Percentiles rank a stretch among this genome's conserved stretches.
These are phyloP conservation scores for Syritta pipiens DNA, from an alignment of 2,888 invertebrate species.

Conservation along the genomic window DNA sequence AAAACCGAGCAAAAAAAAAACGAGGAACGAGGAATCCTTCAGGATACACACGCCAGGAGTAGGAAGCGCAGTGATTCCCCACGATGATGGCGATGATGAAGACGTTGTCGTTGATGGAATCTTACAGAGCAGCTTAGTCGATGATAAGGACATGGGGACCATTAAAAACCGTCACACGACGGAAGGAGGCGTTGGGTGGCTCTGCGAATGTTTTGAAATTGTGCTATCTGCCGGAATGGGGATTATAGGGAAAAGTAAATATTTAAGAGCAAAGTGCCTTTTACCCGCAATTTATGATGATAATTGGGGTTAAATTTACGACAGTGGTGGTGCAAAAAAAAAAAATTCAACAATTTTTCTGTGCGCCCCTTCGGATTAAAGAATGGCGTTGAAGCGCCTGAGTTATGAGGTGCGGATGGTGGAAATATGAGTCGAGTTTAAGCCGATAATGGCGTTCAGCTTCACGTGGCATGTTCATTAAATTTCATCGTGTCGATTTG, in stretches of 20 bases:
- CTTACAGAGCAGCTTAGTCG: constrained; percentile 60
- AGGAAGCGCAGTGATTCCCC: constrained; percentile 61
- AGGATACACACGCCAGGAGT: constrained; percentile 30
- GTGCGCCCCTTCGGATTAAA: too few species aligned
- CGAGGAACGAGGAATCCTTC: constrained; percentile 7
- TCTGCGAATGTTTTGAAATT: constrained; percentile 23
- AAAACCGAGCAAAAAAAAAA: constrained; percentile 4
- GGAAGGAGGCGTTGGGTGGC: background rate
- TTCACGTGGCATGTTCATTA: too few species aligned
- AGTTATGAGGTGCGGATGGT: too few species aligned
- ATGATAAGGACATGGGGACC: constrained; percentile 60
- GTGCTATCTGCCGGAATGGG: constrained; percentile 23
- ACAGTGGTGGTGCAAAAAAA: constrained; percentile 2
- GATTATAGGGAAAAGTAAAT: constrained; percentile 48
- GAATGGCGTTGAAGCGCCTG: too few species aligned
- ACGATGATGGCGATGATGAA: constrained; percentile 58
- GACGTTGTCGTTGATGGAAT: constrained; percentile 56
- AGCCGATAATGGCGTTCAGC: too few species aligned
- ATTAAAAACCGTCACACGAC: constrained; percentile 62
- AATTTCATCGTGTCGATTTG: too few species aligned
- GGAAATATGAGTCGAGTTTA: too few species aligned
- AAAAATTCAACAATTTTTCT: too few species aligned
- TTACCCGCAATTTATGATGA: constrained; percentile 56
- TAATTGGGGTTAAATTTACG: constrained; percentile 56
- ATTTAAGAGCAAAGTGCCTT: constrained; percentile 58